Percentiles rank a stretch among this genome's conserved stretches.
Conservation (phyloP, 2,888 invertebrate species). For the Cephus spinipes region DNA sequence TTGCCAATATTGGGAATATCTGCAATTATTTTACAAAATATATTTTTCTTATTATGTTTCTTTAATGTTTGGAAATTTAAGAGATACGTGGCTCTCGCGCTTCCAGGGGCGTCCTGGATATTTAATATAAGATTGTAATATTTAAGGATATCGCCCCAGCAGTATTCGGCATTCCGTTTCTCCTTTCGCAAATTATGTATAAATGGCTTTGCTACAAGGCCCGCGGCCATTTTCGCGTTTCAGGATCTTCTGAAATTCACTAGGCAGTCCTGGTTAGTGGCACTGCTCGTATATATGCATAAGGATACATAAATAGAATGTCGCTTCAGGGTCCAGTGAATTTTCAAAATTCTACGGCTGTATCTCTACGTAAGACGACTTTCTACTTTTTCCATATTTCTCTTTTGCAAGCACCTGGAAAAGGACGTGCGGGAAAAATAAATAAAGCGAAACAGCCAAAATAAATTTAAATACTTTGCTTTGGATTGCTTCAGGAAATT, state of each 20-base stretch:
- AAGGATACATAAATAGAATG: neutral
- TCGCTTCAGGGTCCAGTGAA: neutral
- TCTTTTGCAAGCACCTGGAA: neutral
- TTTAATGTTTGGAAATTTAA: neutral
- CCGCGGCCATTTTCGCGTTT: neutral
- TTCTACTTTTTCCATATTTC: neutral
- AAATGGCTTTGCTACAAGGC: neutral
- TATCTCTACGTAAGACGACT: neutral
- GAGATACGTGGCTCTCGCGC: neutral
- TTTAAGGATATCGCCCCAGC: neutral
- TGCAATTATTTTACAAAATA: conserved; percentile 15
- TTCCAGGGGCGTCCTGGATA: neutral
- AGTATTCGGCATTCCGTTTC: neutral
- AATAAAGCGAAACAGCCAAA: neutral
- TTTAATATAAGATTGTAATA: neutral
- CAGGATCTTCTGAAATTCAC: neutral
- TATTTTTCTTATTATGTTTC: neutral
- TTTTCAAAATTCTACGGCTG: neutral
- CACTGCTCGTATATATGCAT: neutral
- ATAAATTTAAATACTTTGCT: neutral
- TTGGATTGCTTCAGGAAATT: neutral
- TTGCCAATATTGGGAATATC: conserved; percentile 74
- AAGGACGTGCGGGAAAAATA: neutral
- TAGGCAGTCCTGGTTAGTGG: neutral
- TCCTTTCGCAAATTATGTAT: neutral